phyloP scores from a whole-genome alignment of 2,113 vertebrate genomes.

The Genyomyrus donnyi region DNA sequence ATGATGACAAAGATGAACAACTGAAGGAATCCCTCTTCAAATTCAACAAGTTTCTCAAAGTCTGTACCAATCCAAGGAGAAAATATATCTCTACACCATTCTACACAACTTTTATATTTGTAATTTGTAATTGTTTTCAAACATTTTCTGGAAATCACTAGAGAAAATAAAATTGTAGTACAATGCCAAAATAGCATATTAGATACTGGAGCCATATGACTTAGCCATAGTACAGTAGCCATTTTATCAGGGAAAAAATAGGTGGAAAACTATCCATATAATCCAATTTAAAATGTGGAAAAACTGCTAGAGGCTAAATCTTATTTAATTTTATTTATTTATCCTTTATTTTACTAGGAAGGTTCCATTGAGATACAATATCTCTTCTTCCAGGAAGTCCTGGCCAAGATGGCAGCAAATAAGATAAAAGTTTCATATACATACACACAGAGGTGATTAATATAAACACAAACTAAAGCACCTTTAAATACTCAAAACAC shows the following conservation, averaged over 20 bases:
- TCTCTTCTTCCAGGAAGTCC: too few species aligned
- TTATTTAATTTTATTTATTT: too few species aligned
- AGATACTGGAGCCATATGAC: background rate
- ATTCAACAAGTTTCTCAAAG: slow-evolving; percentile 59
- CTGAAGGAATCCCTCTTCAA: slow-evolving; percentile 46
- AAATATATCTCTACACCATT: background rate
- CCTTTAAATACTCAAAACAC: too few species aligned
- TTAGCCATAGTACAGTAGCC: background rate
- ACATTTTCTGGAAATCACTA: background rate
- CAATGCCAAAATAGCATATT: background rate
- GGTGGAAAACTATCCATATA: background rate
- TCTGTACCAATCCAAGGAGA: slow-evolving; percentile 31
- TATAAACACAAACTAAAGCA: too few species aligned
- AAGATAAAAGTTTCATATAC: too few species aligned
- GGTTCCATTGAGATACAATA: too few species aligned
- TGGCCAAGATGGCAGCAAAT: too few species aligned
- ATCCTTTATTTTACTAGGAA: too few species aligned
- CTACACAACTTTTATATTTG: background rate
- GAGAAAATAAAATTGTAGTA: background rate
- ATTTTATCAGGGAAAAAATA: background rate
- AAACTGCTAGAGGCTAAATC: background rate
- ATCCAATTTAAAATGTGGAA: background rate
- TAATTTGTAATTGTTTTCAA: background rate
- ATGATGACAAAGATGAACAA: slow-evolving; percentile 39
- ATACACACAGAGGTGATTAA: too few species aligned